phyloP scores from a whole-genome alignment of 2,113 vertebrate species.

The Cichladusa arquata region DNA sequence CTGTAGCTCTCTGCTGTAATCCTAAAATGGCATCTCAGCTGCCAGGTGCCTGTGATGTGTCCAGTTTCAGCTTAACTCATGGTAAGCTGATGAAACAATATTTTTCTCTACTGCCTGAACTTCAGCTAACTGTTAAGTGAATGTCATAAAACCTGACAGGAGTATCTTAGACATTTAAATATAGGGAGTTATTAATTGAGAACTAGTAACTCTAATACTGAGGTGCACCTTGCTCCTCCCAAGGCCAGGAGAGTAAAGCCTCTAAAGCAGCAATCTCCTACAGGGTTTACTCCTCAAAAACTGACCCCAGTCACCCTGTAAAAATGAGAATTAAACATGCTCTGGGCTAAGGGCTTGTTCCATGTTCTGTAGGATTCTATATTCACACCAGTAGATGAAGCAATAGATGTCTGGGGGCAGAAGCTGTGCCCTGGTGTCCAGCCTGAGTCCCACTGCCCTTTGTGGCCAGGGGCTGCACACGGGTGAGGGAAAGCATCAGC shows the following conservation, averaged over 20 bases:
- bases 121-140: neutral
- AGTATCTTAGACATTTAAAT: neutral
- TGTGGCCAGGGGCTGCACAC: neutral
- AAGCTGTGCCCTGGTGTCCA: neutral
- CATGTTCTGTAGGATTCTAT: neutral
- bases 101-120: neutral
- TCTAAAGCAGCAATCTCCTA: neutral
- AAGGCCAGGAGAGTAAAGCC: neutral
- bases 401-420: neutral
- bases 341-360: neutral
- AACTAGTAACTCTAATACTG: neutral
- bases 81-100: neutral
- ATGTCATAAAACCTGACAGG: neutral
- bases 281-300: neutral
- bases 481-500: neutral
- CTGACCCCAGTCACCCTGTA: neutral
- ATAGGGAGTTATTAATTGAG: neutral
- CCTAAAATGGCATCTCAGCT: neutral
- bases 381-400: accelerated
- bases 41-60: neutral
- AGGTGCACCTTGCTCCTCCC: neutral
- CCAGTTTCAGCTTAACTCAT: neutral
- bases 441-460: no score
- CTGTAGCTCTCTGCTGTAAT: neutral
- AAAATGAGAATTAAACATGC: neutral